Base-by-base conservation (phyloP, 2,797 vertebrate genomes). In the Merluccius polli region DNA sequence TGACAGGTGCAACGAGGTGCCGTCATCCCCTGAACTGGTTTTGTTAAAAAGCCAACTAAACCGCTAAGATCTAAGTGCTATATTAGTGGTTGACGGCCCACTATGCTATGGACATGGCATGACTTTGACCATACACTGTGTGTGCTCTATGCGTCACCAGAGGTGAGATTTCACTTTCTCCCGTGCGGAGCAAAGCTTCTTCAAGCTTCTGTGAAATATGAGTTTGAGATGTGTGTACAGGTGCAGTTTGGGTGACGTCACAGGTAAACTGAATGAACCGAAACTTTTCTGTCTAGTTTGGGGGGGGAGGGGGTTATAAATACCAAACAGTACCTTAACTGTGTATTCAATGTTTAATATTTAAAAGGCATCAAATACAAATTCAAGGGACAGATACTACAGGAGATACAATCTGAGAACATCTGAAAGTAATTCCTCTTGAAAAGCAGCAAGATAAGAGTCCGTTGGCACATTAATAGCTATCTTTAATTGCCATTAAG, bases 1-100 rank as follows among this genome's bases (percentile, higher is more conserved):
- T 13, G 85, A 93, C 93, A 93, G 93, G 91, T 93, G 93, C 92
- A 90, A 84, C 0, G 2, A 75, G 77, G n/a, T 24, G 33, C 24
- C 10, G 59, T 63, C 59, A 27, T 27, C 59, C 24, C 59, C 59
- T 24, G 2, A 63, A 59, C 48, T n/a, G 48, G 48, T 24, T n/a
- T n/a, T 59, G 21, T 44, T 44, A 44, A 44, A 44, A 44, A 44
- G 41, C 48, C 21, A 4, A 2, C 59, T 24, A 3, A 24, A 63
- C 15, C 59, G 4, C 2, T 8, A 27, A 27, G n/a, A 12, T 38
- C 1, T 38, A 38, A 38, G 36, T 38, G 36, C 36, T 7, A 38
- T n/a, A 27, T 65, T 21, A 2, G 44, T 9, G 1, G 59, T 12
- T 27, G 59, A 16, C 5, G n/a, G n/a, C n/a, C n/a, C n/a, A 3